Evolutionary conservation across 2,113 vertebrate species (phyloP).

Genomic region (Merops nubicus): DNA sequence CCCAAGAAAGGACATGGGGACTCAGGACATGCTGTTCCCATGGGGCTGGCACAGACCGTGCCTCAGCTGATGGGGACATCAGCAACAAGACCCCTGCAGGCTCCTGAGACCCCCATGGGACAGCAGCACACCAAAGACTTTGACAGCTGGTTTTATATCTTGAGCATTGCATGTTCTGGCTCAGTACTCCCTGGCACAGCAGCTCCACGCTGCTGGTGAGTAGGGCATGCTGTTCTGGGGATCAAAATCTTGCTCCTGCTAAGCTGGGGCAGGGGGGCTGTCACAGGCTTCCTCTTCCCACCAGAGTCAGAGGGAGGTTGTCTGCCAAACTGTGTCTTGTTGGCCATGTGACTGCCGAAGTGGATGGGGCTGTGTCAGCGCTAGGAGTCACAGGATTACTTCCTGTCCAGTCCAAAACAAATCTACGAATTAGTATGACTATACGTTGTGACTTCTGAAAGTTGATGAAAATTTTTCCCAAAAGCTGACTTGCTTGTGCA

Average conservation of each 20-base stretch:
- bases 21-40: background rate
- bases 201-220: fast-evolving
- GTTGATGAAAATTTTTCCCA: background rate
- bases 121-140: fast-evolving
- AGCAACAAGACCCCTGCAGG: background rate
- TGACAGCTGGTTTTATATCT: background rate
- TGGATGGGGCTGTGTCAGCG: fast-evolving
- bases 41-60: background rate
- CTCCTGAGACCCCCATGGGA: fast-evolving
- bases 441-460: background rate
- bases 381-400: background rate
- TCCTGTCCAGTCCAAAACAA: background rate
- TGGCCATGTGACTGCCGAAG: fast-evolving
- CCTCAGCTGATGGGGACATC: background rate
- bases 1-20: background rate
- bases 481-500: background rate
- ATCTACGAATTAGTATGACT: background rate
- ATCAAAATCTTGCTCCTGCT: background rate
- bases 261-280: background rate
- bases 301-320: background rate
- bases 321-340: background rate
- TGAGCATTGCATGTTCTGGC: fast-evolving
- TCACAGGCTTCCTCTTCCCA: background rate
- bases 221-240: background rate
- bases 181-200: background rate